Base-by-base conservation (phyloP, 2,888 invertebrate species). In the Cheilosia variabilis region DNA sequence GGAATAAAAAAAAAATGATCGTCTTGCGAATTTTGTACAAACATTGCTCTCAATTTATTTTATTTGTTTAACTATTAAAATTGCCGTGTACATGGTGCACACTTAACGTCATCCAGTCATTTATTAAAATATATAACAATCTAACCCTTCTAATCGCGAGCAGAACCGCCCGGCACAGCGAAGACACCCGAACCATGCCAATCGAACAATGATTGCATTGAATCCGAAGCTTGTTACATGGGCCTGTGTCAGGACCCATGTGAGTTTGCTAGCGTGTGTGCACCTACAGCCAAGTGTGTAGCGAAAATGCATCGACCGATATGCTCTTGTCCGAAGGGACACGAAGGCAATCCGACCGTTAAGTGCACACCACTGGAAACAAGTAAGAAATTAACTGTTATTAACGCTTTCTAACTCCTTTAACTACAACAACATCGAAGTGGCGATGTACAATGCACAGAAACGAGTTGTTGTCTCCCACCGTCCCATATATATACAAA, bases 291-390 rank as follows among this genome's bases (percentile, higher is more conserved):
- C 88, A 95, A 95, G 90, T 97, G 97, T 92, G 95, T 95, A 90
- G 96, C 96, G 89, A 95, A 96, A 93, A 95, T 96, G 93, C 97
- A 97, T 93, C 95, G 96, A 91, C 96, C 96, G 83, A 95, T 96
- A 93, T 96, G 96, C 93, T 95, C 95, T 90, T 96, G 96, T 92
- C 96, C 96, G 41, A 94, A 95, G 89, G 96, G 95, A 91, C 95
- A 95, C 91, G 96, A 96, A 91, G 97, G 97, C 92, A 95, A 97
- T 92, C 96, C 97, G 75, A 95, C 96, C 89, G 93, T 95, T 91
- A 96, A 96, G 93, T 97, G 97, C 94, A 94, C 95, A 93, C 94
- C 95, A 90, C 93, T 93, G 90, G 94, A 95, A 93, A 94, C 95
- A 95, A 94, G 96, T 96, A 96, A 96, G 96, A 91, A 87, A 88